Evolutionary conservation across 2,797 vertebrate species (phyloP).

Genomic region (Leptoclinus maculatus): DNA sequence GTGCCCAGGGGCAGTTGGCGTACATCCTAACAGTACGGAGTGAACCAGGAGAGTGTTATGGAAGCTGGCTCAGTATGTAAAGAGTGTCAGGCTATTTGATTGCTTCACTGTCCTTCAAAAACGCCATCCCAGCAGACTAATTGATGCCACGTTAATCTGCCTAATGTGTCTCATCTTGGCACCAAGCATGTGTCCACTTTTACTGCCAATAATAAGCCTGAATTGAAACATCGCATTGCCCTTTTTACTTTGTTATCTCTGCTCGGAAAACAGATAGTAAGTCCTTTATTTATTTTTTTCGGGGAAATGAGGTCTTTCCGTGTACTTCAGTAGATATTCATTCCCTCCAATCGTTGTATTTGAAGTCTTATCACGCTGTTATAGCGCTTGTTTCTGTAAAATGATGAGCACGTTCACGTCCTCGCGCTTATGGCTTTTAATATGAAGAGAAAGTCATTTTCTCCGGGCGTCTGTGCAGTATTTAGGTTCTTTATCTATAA

Average conservation of each 20-base stretch:
- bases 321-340: conserved; percentile 28
- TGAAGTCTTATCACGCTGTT: conserved; percentile 57
- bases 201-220: conserved; percentile 49
- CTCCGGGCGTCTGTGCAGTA: conserved; percentile 9
- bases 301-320: conserved; percentile 14
- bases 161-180: conserved; percentile 63
- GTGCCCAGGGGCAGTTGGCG: conserved; percentile 53
- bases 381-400: conserved; percentile 57
- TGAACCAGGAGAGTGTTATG: conserved; percentile 30
- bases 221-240: conserved; percentile 49
- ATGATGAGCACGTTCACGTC: conserved; percentile 54
- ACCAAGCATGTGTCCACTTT: conserved; percentile 69
- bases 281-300: conserved; percentile 44
- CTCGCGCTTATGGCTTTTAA: conserved; percentile 47
- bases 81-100: conserved; percentile 67
- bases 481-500: conserved; percentile 55
- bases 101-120: conserved; percentile 76
- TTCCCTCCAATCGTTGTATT: conserved; percentile 43
- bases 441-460: conserved; percentile 62
- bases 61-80: conserved; percentile 59
- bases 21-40: conserved; percentile 16
- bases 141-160: conserved; percentile 71
- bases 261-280: conserved; percentile 32
- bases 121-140: conserved; percentile 66
- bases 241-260: conserved; percentile 32